Evolutionary conservation across 2,888 invertebrate genomes (phyloP), one percentile per base, ranked within the genome.

Genomic region (Halictus quadricinctus): DNA sequence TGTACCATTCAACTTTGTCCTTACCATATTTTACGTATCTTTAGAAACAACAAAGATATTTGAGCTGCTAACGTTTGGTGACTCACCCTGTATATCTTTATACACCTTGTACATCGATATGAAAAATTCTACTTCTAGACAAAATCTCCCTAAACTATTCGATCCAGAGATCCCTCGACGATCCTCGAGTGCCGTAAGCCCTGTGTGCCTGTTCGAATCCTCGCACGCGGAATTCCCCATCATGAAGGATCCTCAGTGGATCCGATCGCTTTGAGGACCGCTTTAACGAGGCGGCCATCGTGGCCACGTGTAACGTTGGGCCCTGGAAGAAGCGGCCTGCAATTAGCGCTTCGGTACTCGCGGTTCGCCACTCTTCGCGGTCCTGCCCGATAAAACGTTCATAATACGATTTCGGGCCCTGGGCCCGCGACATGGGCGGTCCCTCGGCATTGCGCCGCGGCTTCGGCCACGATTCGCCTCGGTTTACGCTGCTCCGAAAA

Each of bases 381-480:
- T 76, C 85, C 80, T 82, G 54, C 85, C 76, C 89, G 90, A 92
- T 92, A 90, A 92, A 91, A 91, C 83, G 88, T 90, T 90, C 83
- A 90, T 91, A 90, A 91, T 89, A 92, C 88, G 88, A 91, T 91
- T 88, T 85, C 36, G 70, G 60, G 81, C 72, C 76, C 21, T 64
- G 12, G 66, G 36, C 66, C 21, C 80, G 85, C 92, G 87, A 91
- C 92, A 88, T 92, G 92, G 92, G 92, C 90, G 92, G 92, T 92
- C 91, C 80, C 78, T 13, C 43, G 41, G 5, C n/a, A 25, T 46
- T 12, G 69, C 43, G 21, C 10, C 54, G 6, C n/a, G n/a, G 18
- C 69, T 66, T 36, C 41, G 54, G n/a, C 54, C n/a, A 25, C 72
- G 84, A 80, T 81, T 81, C 88, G 84, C 76, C 85, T 81, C 66